These are phyloP conservation scores for Alexandromys fortis DNA, from an alignment of 2,113 vertebrate genomes.

Conservation along the genomic window DNA sequence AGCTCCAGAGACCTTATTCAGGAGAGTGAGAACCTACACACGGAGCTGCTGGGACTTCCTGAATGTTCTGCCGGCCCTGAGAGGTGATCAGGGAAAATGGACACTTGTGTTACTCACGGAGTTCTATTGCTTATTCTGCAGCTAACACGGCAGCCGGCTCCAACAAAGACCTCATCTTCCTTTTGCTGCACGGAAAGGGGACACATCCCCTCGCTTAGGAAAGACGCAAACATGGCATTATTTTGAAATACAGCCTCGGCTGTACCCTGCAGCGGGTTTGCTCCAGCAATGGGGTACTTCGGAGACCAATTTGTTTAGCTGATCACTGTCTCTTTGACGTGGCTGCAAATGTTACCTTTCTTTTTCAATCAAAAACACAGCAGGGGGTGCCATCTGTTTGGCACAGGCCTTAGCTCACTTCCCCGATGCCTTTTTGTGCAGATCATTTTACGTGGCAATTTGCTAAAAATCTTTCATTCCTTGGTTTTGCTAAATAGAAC, in stretches of 20 bases:
- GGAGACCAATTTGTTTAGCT: constrained; percentile 95
- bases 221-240: constrained; percentile 86
- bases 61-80: constrained; percentile 12
- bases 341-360: constrained; percentile 96
- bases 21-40: constrained; percentile 27
- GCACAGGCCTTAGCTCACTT: constrained; percentile 88
- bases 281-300: constrained; percentile 91
- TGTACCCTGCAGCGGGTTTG: constrained; percentile 87
- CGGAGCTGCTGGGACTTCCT: constrained; percentile 54
- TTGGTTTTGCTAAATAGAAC: constrained; percentile 87
- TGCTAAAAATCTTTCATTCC: constrained; percentile 86
- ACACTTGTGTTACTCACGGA: neutral
- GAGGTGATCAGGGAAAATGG: constrained; percentile 43
- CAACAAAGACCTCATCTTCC: constrained; percentile 85
- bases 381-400: constrained; percentile 97
- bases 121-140: constrained; percentile 56
- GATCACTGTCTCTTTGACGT: constrained; percentile 93
- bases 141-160: constrained; percentile 54
- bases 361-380: constrained; percentile 97
- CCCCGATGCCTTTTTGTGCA: constrained; percentile 91
- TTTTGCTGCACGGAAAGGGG: constrained; percentile 74
- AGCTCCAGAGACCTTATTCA: constrained; percentile 55
- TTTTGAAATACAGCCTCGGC: constrained; percentile 89
- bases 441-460: constrained; percentile 91
- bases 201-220: constrained; percentile 79